phyloP scores from a whole-genome alignment of 1,140 invertebrate genomes.

The Papilio polyxenes region DNA sequence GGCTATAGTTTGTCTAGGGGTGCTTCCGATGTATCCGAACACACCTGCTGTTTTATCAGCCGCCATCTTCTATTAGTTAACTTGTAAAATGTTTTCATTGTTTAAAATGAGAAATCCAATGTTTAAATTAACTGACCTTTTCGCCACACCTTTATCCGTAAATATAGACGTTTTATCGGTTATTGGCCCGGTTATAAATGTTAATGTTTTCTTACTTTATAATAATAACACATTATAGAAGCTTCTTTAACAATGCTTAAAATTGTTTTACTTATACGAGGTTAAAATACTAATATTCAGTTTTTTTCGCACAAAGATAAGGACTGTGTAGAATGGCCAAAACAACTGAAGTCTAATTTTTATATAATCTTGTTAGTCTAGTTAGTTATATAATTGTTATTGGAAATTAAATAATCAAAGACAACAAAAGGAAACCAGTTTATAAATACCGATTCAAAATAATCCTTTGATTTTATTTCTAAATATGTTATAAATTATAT shows the following conservation, averaged over 20 bases:
- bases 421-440: neutral
- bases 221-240: too few species aligned
- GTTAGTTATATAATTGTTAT: neutral
- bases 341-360: too few species aligned
- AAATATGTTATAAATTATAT: neutral
- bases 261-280: too few species aligned
- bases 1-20: neutral
- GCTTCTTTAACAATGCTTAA: too few species aligned
- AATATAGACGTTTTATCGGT: neutral
- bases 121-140: constrained; percentile 12
- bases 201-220: neutral
- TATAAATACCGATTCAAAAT: neutral
- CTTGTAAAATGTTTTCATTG: neutral
- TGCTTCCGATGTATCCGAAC: neutral
- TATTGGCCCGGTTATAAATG: neutral
- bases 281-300: too few species aligned
- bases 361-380: too few species aligned
- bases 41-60: constrained; percentile 9
- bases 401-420: neutral
- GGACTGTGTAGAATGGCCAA: too few species aligned
- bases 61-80: neutral
- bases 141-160: neutral
- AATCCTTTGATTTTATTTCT: neutral
- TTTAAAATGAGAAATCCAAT: neutral
- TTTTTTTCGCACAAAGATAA: too few species aligned